A percentile compares a stretch with the other conserved stretches of the same genome.
Conservation (phyloP, 30 jellyfish, hydroid and myxozoan species). For the Phacellophora camtschatica region DNA sequence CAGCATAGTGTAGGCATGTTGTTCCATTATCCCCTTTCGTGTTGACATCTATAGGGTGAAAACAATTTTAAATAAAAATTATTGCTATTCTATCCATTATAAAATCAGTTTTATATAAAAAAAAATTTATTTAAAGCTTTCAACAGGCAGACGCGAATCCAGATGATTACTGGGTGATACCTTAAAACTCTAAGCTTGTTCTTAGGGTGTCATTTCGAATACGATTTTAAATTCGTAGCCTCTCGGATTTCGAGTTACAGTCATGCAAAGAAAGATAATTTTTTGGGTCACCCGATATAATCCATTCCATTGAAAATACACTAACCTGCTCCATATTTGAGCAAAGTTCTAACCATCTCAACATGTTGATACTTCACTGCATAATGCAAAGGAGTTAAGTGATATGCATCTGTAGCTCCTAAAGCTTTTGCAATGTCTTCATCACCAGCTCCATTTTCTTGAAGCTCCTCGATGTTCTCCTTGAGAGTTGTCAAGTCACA, state of each 20-base stretch:
- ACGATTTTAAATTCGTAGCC: no score
- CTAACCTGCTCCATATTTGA: conserved; percentile 85
- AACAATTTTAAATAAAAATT: no score
- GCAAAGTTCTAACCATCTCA: conserved; percentile 52
- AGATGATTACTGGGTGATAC: no score
- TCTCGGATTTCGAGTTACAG: no score
- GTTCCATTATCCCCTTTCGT: conserved; percentile 69
- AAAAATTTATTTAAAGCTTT: no score
- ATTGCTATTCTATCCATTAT: no score
- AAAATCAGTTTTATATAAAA: no score
- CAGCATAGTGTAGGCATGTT: conserved; percentile 80
- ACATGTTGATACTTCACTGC: conserved; percentile 85
- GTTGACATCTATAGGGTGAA: conserved; percentile 60
- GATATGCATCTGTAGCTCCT: conserved; percentile 70
- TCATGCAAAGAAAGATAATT: no score
- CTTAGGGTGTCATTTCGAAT: no score
- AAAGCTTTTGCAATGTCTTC: conserved; percentile 43
- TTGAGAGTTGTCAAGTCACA: conserved; percentile 47
- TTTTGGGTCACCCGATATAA: no score
- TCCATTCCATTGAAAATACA: neutral
- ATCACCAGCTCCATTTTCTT: conserved; percentile 16
- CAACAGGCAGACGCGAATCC: no score
- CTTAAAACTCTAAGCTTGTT: no score
- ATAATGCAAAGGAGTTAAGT: conserved; percentile 80
- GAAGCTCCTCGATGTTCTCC: conserved; percentile 50